Evolutionary conservation across 2,113 vertebrate genomes (phyloP), one percentile per base, ranked within the genome.

Genomic region (Pangasianodon hypophthalmus): DNA sequence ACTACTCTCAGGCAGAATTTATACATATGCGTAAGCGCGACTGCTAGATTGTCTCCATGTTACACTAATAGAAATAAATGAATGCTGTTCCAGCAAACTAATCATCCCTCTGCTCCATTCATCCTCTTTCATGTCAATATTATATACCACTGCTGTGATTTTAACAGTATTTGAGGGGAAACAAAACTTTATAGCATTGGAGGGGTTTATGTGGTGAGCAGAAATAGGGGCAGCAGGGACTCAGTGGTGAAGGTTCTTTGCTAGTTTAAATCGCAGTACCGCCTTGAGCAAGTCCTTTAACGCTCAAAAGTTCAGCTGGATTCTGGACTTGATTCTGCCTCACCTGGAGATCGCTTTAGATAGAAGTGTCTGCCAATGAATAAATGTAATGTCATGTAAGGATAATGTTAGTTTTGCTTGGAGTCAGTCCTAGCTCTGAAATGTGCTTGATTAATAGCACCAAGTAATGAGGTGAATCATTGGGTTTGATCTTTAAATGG

Each of bases 401-500:
- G 56, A 84, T 60, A 84, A 84, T 84, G 50, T 41, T 69, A 8
- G 50, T 71, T 71, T 54, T 56, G 14, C 64, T 84, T 83, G 87
- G 79, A 88, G 79, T 56, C 48, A 69, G 21, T 29, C 24, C 18
- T 54, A n/a, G 24, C 19, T 16, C 67, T 86, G 48, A 73, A 73
- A 56, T 41, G n/a, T 41, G 69, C 24, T 19, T 46, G 44, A 88
- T 69, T 83, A 84, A 71, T 84, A 83, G 87, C n/a, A 16, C 3
- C 4, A 3, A 37, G 87, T 64, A 54, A 69, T 80, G 62, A 64
- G 24, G 48, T 82, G 79, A 37, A 88, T 54, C 58, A 44, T 71
- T 82, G 50, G 62, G 60, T 69, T 69, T 69, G 80, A 71, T 88
- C 32, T 56, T 62, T 37, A 84, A 82, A 82, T 82, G 48, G 21